Evolutionary conservation across 2,113 vertebrate genomes (phyloP).

Genomic region (Sciurus niger): DNA sequence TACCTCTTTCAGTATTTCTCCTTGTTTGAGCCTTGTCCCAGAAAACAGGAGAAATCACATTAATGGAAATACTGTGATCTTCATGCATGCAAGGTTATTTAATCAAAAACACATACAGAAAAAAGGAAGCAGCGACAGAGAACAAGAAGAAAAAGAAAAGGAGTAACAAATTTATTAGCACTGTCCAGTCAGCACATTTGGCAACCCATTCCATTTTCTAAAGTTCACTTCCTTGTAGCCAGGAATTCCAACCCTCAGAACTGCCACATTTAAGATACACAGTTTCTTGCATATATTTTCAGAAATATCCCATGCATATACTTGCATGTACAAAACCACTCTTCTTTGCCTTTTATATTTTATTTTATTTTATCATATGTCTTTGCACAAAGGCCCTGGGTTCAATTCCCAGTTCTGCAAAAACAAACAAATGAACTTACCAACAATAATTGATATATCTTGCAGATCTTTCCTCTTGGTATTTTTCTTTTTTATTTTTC

Average conservation of each 20-base stretch:
- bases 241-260: neutral
- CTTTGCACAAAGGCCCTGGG: too few species aligned
- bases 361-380: neutral
- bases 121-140: neutral
- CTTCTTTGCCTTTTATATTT: slow-evolving; percentile 18
- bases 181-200: neutral
- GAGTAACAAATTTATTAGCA: neutral
- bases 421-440: too few species aligned
- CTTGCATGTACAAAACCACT: neutral
- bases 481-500: too few species aligned
- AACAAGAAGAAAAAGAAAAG: neutral
- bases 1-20: slow-evolving; percentile 37
- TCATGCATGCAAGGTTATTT: neutral
- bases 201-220: neutral
- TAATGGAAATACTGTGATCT: neutral
- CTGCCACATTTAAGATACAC: neutral
- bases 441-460: neutral
- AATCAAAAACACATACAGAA: neutral
- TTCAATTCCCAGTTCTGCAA: too few species aligned
- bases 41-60: neutral
- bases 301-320: neutral
- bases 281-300: neutral
- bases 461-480: neutral
- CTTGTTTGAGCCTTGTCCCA: neutral
- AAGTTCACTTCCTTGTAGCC: neutral